These are phyloP conservation scores for Rhombomys opimus DNA, from an alignment of 2,113 vertebrate genomes.

Conservation along the genomic window DNA sequence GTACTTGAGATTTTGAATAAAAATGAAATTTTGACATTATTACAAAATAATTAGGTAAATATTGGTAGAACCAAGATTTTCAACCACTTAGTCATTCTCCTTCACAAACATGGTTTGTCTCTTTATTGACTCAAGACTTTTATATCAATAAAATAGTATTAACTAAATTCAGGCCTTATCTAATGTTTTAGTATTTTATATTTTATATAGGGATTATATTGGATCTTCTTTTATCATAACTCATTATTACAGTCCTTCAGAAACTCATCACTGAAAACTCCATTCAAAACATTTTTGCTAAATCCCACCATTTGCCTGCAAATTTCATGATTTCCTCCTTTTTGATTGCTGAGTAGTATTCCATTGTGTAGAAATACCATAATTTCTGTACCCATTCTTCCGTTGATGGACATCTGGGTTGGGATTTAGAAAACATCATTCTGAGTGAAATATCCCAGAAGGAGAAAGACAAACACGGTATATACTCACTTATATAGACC, in stretches of 20 bases:
- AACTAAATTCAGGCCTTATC: not conserved
- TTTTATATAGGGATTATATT: not conserved
- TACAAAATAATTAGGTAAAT: constrained; percentile 24
- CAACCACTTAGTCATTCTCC: not conserved
- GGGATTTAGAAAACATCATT: no score
- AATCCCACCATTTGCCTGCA: no score
- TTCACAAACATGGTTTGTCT: constrained; percentile 4
- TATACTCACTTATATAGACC: no score
- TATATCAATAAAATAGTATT: not conserved
- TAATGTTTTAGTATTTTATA: constrained; percentile 10
- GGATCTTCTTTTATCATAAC: not conserved
- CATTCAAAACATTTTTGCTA: not conserved
- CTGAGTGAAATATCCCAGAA: no score
- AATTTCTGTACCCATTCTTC: no score
- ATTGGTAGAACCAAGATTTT: constrained; percentile 15
- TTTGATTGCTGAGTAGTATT: no score
- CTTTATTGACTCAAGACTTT: not conserved
- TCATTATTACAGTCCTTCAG: not conserved
- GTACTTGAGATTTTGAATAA: not conserved
- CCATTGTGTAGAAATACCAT: no score
- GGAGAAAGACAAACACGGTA: no score
- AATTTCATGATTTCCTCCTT: no score
- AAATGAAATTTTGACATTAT: constrained; percentile 39
- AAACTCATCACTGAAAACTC: not conserved
- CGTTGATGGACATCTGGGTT: no score